Conservation (phyloP, 2,797 vertebrate genomes). For the Lates japonicus region DNA sequence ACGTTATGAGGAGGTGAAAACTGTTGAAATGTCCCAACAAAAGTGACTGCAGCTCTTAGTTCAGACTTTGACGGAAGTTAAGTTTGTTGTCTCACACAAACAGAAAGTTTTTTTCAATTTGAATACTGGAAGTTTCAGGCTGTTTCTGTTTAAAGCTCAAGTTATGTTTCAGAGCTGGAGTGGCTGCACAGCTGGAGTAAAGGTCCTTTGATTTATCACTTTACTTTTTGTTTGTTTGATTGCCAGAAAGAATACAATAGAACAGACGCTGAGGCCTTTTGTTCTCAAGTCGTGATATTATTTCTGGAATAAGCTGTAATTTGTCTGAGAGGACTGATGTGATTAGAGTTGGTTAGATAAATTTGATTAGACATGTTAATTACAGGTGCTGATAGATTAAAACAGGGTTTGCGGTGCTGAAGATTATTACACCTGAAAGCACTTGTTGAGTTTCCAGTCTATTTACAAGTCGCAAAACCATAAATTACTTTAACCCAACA, state of each 20-base stretch:
- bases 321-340: neutral
- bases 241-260: neutral
- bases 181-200: neutral
- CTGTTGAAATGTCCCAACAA: neutral
- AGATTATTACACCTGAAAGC: too few relatives aligned
- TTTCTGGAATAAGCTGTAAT: neutral
- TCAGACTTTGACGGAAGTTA: neutral
- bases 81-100: neutral
- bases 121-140: conserved; percentile 13
- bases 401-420: too few relatives aligned
- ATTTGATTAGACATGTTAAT: too few relatives aligned
- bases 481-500: neutral
- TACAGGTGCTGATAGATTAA: too few relatives aligned
- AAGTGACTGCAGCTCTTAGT: neutral
- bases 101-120: neutral
- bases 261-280: neutral
- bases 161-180: neutral
- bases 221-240: neutral
- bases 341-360: neutral
- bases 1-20: neutral
- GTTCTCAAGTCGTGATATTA: neutral
- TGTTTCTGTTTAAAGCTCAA: neutral
- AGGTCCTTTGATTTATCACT: neutral
- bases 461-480: neutral
- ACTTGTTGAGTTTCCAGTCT: too few relatives aligned